These are phyloP conservation scores for Tringa solitaria DNA, from an alignment of 2,113 vertebrate species.

Conservation along the genomic window DNA sequence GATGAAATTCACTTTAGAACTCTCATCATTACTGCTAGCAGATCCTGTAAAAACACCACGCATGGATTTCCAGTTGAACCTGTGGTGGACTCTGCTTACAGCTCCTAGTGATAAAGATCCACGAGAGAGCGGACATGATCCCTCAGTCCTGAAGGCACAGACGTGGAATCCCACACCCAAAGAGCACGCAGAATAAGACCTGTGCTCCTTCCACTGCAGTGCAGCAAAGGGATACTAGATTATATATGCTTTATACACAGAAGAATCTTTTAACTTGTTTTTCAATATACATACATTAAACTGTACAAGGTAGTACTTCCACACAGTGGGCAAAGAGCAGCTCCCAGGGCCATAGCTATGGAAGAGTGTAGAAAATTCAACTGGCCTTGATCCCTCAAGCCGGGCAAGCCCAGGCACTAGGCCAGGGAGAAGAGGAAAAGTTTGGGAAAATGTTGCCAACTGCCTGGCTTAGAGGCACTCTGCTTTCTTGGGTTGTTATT, in stretches of 20 bases:
- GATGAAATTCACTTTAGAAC: not conserved
- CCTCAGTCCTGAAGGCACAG: not conserved
- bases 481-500: not conserved
- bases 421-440: not conserved
- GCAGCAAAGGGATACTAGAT: not conserved
- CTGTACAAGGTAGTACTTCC: conserved; percentile 37
- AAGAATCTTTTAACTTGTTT: not conserved
- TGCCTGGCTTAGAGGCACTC: not conserved
- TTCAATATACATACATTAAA: conserved; percentile 23
- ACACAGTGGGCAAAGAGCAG: conserved; percentile 49
- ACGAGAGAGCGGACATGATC: not conserved
- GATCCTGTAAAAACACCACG: not conserved
- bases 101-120: not conserved
- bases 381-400: not conserved
- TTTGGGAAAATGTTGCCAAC: not conserved
- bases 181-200: not conserved
- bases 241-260: not conserved
- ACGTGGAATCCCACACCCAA: not conserved
- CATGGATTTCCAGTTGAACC: not conserved
- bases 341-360: conserved; percentile 23
- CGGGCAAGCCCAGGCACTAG: not conserved
- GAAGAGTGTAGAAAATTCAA: not conserved
- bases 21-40: not conserved
- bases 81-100: not conserved
- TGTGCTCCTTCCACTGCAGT: not conserved